Evolutionary conservation across 2,888 invertebrate species (phyloP).

Genomic region (Microctonus aethiopoides): DNA sequence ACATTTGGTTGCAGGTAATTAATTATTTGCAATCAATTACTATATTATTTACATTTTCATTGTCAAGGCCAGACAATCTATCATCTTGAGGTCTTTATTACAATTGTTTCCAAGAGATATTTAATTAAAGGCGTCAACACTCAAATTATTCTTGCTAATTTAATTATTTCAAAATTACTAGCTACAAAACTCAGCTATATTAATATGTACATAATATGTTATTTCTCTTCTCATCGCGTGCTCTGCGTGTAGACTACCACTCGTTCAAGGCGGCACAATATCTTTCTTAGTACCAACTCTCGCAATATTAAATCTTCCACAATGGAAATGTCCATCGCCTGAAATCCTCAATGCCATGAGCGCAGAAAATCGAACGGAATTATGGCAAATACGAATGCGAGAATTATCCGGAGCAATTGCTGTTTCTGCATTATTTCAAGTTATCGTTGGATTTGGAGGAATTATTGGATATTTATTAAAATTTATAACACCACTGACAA

Average conservation of each 20-base stretch:
- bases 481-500: conserved; percentile 85
- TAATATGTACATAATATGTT: not conserved
- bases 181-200: too few species aligned
- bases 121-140: not conserved
- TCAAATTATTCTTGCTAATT: not conserved
- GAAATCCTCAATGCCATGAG: conserved; percentile 71
- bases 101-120: not conserved
- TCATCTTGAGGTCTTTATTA: not conserved
- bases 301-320: conserved; percentile 78
- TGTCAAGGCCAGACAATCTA: not conserved
- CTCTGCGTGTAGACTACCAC: conserved; percentile 71
- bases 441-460: conserved; percentile 75
- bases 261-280: conserved; percentile 83
- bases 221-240: conserved; percentile 13
- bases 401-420: conserved; percentile 87
- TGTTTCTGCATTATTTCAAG: conserved; percentile 80
- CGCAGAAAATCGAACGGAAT: conserved; percentile 69
- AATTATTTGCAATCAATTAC: not conserved
- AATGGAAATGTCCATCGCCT: conserved; percentile 77
- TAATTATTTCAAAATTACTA: not conserved
- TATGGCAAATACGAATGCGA: conserved; percentile 83
- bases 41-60: too few species aligned
- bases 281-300: conserved; percentile 83
- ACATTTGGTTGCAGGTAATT: conserved; percentile 77
- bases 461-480: conserved; percentile 79